These are phyloP conservation scores for Anseranas semipalmata DNA, from an alignment of 2,113 vertebrate species.

Conservation along the genomic window DNA sequence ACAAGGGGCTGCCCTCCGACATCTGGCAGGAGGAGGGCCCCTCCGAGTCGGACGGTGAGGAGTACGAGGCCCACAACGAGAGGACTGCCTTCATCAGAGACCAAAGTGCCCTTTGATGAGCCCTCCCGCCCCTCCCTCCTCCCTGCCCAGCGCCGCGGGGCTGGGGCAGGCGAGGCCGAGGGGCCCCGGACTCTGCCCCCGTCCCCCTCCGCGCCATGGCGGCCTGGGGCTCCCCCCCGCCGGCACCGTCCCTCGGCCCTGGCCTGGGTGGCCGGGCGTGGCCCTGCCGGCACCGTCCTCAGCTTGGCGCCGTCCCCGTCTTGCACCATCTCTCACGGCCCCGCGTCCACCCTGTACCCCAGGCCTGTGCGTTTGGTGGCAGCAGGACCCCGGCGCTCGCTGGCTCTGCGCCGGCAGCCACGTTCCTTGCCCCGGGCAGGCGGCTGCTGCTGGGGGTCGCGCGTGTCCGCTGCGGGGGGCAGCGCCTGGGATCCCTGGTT, in stretches of 20 bases:
- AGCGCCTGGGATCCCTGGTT: rapidly evolving
- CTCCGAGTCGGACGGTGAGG: slow-evolving; percentile 90
- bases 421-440: neutral
- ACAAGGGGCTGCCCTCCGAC: slow-evolving; percentile 91
- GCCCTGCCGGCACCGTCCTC: neutral
- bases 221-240: neutral
- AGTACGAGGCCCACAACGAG: slow-evolving; percentile 88
- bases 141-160: neutral
- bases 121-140: slow-evolving; percentile 55
- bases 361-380: neutral
- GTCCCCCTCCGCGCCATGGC: neutral
- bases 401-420: neutral
- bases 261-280: neutral
- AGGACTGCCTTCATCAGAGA: slow-evolving; percentile 99
- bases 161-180: slow-evolving; percentile 10
- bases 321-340: neutral
- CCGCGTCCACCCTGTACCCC: rapidly evolving
- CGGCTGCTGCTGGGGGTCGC: neutral
- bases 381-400: neutral
- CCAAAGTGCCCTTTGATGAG: slow-evolving; percentile 97
- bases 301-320: neutral
- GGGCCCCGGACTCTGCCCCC: slow-evolving; percentile 42
- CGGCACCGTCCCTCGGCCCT: neutral
- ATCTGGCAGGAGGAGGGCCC: slow-evolving; percentile 90
- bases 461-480: neutral